Evolutionary conservation across 2,888 invertebrate species (phyloP).

Genomic region (Tipula helvola): DNA sequence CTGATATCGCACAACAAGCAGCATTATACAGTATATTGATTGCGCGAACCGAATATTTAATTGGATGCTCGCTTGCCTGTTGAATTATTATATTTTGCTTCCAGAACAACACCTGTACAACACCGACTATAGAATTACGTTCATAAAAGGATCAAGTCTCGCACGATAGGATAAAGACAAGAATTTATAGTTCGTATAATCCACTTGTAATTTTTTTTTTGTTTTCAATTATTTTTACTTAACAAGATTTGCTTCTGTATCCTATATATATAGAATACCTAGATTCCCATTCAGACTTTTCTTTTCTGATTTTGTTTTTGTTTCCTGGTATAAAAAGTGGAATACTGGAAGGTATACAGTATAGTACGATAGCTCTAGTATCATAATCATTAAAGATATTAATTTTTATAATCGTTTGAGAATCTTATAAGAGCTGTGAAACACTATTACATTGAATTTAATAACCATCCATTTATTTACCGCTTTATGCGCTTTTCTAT

Average conservation of each 20-base stretch:
- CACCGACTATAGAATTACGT: background rate
- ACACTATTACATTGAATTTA: background rate
- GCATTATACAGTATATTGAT: background rate
- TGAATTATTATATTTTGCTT: background rate
- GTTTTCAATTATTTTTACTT: background rate
- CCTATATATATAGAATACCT: background rate
- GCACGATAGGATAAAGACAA: background rate
- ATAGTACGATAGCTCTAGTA: background rate
- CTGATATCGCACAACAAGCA: background rate
- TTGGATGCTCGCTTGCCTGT: background rate
- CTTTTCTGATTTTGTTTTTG: background rate
- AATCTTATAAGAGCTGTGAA: background rate
- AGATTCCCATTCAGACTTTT: background rate
- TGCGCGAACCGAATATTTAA: background rate
- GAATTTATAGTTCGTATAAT: background rate
- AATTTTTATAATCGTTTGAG: background rate
- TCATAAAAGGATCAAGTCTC: background rate
- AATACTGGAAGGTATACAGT: background rate
- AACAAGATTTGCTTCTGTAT: background rate
- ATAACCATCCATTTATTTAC: background rate
- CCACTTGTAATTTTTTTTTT: background rate
- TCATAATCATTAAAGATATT: background rate
- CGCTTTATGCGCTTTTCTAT: background rate
- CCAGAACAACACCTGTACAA: background rate
- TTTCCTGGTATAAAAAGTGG: background rate